Base-by-base conservation (phyloP, 2,888 invertebrate species). In the Tyria jacobaeae region DNA sequence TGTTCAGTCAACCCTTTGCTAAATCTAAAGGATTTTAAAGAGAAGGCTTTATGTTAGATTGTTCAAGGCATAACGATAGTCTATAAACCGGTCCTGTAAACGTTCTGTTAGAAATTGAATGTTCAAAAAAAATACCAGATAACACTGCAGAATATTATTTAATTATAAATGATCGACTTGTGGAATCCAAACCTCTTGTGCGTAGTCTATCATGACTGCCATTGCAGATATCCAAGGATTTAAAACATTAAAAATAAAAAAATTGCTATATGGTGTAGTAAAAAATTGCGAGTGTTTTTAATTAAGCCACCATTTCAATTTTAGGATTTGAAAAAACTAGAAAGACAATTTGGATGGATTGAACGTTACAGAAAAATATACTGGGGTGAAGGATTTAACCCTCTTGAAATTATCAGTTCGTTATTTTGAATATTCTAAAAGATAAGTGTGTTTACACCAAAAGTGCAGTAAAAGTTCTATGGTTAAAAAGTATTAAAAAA, bases 31-130 rank as follows among this genome's bases (percentile, higher is more conserved):
- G 35, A 62, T 14, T 74, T 78, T 60, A 72, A 72, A 62, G 51
- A 70, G 41, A 56, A 65, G 25, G 68, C 73, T 73, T 76, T 62
- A 63, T 79, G 12, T 66, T 79, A 25, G 76, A 76, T 25, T 78
- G 75, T 49, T 76, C 74, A 44, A 59, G 73, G 53, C 76, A 78
- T 66, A 71, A 68, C 48, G 78, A 79, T n/a, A 62, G 27, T 49
- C 15, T 74, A 7, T 73, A 75, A 63, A 65, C 73, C 12, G 77
- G 78, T 1, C 70, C 78, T 10, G 70, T 76, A 9, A 73, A 79
- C 51, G 74, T 77, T 0, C 63, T 73, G 1, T 21, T 79, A 48
- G 81, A 80, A 66, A 66, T 81, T 10, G 78, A 80, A 57, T 61
- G 57, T 44, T 57, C 48, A 15, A 34, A 47, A 58, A 57, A 63